These are phyloP conservation scores for Percopsis transmontana DNA, from an alignment of 2,113 vertebrate genomes.

Conservation along the genomic window DNA sequence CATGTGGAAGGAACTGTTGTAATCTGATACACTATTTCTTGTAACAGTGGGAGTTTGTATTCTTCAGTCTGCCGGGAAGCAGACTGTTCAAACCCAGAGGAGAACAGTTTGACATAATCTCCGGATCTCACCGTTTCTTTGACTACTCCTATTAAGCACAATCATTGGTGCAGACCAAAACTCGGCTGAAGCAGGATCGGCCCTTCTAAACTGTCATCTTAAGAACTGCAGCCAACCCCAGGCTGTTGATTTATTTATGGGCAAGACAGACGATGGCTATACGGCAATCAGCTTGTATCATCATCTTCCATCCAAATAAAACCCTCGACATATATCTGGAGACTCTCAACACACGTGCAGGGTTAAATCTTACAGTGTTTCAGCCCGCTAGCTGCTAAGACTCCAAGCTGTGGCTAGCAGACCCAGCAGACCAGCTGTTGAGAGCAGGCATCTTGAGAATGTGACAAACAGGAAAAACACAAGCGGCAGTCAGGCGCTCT, in stretches of 20 bases:
- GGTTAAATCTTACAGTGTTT: conserved; percentile 6
- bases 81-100: not conserved
- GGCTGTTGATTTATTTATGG: conserved; percentile 27
- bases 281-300: conserved; percentile 37
- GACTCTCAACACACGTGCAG: conserved; percentile 17
- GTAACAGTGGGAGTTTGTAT: not conserved
- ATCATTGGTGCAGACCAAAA: not conserved
- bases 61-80: not conserved
- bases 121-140: not conserved
- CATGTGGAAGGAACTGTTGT: not conserved
- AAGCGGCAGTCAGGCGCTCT: conserved; percentile 48
- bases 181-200: not conserved
- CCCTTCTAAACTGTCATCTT: conserved; percentile 15
- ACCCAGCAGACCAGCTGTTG: conserved; percentile 57
- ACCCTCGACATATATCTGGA: conserved; percentile 14
- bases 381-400: not conserved
- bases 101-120: not conserved
- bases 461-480: conserved; percentile 59
- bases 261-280: not conserved
- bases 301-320: conserved; percentile 55
- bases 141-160: not conserved
- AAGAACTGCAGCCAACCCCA: not conserved
- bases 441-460: conserved; percentile 59
- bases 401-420: conserved; percentile 15
- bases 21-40: not conserved